Base-by-base conservation (phyloP, 2,797 vertebrate genomes). In the Melanotaenia parkinsoni region DNA sequence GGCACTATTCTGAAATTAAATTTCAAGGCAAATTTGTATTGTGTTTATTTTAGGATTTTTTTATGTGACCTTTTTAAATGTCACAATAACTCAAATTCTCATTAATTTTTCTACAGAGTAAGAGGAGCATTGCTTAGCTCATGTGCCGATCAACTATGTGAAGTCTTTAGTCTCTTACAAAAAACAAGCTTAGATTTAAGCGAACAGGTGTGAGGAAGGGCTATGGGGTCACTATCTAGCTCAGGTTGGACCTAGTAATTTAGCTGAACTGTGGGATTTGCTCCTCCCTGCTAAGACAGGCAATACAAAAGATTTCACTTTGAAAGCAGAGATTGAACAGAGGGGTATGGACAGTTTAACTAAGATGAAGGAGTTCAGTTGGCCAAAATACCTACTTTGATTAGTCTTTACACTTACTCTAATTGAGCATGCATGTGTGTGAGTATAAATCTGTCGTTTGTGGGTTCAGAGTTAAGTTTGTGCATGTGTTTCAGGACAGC, bases 231-330 rank as follows among this genome's bases (percentile, higher is more conserved):
- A 92, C 91, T 95, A 90, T 95, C 94, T 90, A 16, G 78, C 91
- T 84, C 90, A 91, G 88, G 92, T 93, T 91, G 83, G 90, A 95
- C 91, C 94, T 86, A 92, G 91, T 94, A 94, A 95, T 94, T 95
- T 95, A 89, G 91, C 84, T 89, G 82, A 91, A 90, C 87, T 54
- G 79, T 83, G 88, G 91, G 91, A 84, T 92, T 93, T 93, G 86
- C 90, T 94, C 90, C 92, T 93, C 89, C 89, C 88, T 77, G 74
- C 90, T 88, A 87, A 90, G 89, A 92, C 91, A 80, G 85, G 89
- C 87, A 82, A 77, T 58, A 94, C 93, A 94, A 94, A 93, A 91
- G 91, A 84, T 86, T 86, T 80, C 74, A 87, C 88, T 47, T 88
- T 90, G 92, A 92, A 92, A 93, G 89, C 83, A 71, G 88, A 81